Base-by-base conservation (phyloP, 2,797 vertebrate genomes). In the Delichon dasypus region DNA sequence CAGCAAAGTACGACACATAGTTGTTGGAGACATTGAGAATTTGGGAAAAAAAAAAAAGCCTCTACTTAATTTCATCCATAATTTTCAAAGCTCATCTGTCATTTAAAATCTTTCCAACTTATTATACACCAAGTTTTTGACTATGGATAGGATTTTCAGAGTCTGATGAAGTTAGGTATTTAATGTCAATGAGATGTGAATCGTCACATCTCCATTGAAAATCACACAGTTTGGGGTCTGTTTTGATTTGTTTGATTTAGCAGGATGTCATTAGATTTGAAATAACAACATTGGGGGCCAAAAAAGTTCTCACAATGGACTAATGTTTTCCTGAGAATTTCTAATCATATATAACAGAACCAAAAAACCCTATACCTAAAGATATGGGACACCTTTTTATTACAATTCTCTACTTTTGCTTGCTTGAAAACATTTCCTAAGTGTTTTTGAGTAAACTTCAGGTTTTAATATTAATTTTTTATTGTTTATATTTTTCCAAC, bases 201-300 rank as follows among this genome's bases (percentile, higher is more conserved):
- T 87, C 16, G 18, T 48, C 84, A 74, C 29, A 74, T 87, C 88
- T 67, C 72, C 61, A 83, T 85, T 89, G 68, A 95, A 88, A 80
- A 93, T 50, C 29, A 65, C 84, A 57, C 75, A 67, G 45, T 93
- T 70, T 93, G 60, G 67, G 71, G 67, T 82, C 80, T 95, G 83
- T 79, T 95, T 94, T 76, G 85, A 88, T 91, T 76, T 92, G 58
- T 93, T 94, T 95, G 62, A 85, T 92, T 87, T 95, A 84, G 42
- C 71, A 93, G 51, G 51, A 88, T 83, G 62, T 60, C 54, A 65
- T 82, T 95, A 79, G 27, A 68, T 88, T 81, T 75, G 25, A 66
- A 81, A 47, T 60, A 78, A 81, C 25, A 92, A n/a, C 15, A 76
- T 55, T 27, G 32, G 23, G 21, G 85, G 62, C 73, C 85, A 82